phyloP scores from a whole-genome alignment of 2,113 vertebrate species.

The Xiphophorus hellerii region DNA sequence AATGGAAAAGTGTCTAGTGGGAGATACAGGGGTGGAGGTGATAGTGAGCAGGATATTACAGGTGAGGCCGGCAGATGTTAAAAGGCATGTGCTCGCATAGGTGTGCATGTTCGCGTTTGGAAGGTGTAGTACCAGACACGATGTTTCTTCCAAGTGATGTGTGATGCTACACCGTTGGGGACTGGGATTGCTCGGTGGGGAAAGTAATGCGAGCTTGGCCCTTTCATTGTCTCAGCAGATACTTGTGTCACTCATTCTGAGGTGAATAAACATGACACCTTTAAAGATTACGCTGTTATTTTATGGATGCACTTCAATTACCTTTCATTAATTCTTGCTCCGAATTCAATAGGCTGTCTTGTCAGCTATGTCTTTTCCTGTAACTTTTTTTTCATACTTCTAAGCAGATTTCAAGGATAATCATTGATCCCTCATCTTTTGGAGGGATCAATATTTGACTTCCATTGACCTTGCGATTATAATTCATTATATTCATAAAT shows the following conservation, averaged over 20 bases:
- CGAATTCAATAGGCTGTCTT: slow-evolving; percentile 19
- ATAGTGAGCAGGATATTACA: slow-evolving; percentile 63
- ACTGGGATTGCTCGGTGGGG: slow-evolving; percentile 1
- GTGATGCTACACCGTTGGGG: slow-evolving; percentile 17
- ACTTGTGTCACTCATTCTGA: neutral
- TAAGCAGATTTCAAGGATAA: slow-evolving; percentile 25
- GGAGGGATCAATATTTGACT: slow-evolving; percentile 67
- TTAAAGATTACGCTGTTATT: neutral
- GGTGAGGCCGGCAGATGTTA: slow-evolving; percentile 52
- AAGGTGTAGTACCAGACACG: slow-evolving; percentile 6
- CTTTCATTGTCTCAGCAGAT: slow-evolving; percentile 9
- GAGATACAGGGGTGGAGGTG: slow-evolving; percentile 67
- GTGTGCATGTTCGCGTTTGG: slow-evolving; percentile 28
- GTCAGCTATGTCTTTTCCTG: slow-evolving; percentile 18
- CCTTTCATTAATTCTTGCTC: slow-evolving; percentile 19
- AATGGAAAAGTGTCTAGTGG: slow-evolving; percentile 80
- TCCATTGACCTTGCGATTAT: slow-evolving; percentile 60
- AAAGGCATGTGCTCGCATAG: slow-evolving; percentile 35
- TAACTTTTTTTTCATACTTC: slow-evolving; percentile 7
- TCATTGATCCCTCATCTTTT: slow-evolving; percentile 17
- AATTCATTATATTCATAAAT: slow-evolving; percentile 69
- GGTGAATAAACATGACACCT: neutral
- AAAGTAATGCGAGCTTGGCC: slow-evolving; percentile 15
- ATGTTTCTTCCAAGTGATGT: slow-evolving; percentile 37
- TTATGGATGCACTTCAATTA: neutral